Percentiles rank a stretch among this genome's conserved stretches.
Evolutionary conservation across 2,113 vertebrate species (phyloP).

Genomic region (Cololabis saira): DNA sequence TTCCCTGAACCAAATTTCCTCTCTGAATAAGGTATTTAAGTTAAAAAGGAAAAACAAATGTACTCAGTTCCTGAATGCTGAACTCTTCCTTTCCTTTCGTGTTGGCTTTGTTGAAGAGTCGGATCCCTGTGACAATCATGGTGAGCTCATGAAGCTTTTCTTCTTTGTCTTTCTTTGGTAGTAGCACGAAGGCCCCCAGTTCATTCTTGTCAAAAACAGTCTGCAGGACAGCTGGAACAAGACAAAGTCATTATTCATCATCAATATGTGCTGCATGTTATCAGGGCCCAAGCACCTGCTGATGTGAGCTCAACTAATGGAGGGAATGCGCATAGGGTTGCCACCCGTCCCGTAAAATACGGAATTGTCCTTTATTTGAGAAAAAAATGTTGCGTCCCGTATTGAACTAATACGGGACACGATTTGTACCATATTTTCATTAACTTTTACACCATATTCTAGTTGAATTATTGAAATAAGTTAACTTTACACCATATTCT

Average conservation of each 20-base stretch:
- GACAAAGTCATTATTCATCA: neutral
- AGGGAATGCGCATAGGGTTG: no score
- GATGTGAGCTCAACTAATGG: no score
- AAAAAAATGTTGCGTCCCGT: no score
- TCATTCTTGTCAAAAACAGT: conserved; percentile 89
- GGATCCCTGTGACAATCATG: conserved; percentile 89
- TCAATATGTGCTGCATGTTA: neutral
- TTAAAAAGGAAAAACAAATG: neutral
- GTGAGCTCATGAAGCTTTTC: conserved; percentile 86
- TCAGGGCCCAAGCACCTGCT: neutral
- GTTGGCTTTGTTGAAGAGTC: conserved; percentile 88
- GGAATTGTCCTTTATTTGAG: no score
- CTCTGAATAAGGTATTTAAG: no score
- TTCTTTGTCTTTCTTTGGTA: conserved; percentile 88
- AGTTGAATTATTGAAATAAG: no score
- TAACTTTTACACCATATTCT: no score
- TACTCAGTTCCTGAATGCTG: conserved; percentile 72
- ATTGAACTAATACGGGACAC: no score
- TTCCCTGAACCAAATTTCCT: no score
- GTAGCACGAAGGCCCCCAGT: conserved; percentile 84
- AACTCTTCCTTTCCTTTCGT: conserved; percentile 82
- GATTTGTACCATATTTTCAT: no score
- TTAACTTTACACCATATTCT: no score
- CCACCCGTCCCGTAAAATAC: no score
- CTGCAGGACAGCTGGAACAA: conserved; percentile 88